phyloP scores from a whole-genome alignment of 2,888 invertebrate species.

The Ectobius pallidus region DNA sequence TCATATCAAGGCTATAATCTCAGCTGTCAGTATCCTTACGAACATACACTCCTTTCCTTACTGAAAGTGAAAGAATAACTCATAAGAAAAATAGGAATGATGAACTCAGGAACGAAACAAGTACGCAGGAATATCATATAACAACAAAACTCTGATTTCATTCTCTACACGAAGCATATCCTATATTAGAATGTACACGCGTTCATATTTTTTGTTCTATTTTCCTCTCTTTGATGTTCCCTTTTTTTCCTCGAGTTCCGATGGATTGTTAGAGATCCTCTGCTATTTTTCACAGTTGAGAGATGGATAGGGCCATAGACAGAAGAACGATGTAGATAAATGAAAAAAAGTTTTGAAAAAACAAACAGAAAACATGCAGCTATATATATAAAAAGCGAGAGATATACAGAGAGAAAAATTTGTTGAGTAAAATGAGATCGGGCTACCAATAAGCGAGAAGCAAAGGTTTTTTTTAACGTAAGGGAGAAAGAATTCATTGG shows the following conservation, averaged over 20 bases:
- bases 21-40: too few species aligned
- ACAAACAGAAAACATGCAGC: constrained; percentile 24
- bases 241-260: constrained; percentile 15
- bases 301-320: constrained; percentile 19
- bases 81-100: too few species aligned
- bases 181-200: constrained; percentile 20
- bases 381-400: constrained; percentile 17
- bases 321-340: constrained; percentile 29
- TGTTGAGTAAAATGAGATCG: constrained; percentile 20
- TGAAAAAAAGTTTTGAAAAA: constrained; percentile 28
- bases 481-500: constrained; percentile 22
- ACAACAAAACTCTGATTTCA: constrained; percentile 11
- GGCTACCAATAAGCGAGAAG: constrained; percentile 26
- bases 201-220: constrained; percentile 18
- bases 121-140: background rate
- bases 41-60: too few species aligned
- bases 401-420: constrained; percentile 22
- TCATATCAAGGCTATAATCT: too few species aligned
- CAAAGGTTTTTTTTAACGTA: constrained; percentile 26
- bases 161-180: background rate
- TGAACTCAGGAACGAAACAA: too few species aligned
- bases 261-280: constrained; percentile 23
- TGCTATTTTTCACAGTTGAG: constrained; percentile 30
- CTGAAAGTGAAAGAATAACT: too few species aligned
- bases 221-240: constrained; percentile 22